Percentiles rank a stretch among this genome's conserved stretches.
phyloP scores from a whole-genome alignment of 92 coral and sea anemone genomes.

The Scolanthus callimorphus region DNA sequence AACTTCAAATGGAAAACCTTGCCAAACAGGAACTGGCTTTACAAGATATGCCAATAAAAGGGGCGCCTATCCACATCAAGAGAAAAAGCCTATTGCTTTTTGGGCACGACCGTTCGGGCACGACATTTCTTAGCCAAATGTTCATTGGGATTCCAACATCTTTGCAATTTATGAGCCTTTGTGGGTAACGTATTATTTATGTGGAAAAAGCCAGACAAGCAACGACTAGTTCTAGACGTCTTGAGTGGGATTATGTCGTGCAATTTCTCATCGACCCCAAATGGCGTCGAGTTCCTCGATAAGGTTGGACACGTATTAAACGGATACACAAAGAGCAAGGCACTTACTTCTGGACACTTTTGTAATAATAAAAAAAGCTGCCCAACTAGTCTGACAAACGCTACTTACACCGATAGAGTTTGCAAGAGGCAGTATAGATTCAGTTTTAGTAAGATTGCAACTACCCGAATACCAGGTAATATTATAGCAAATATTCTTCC shows the following conservation, averaged over 20 bases:
- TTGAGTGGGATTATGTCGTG: slow-evolving; percentile 39
- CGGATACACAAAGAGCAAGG: background rate
- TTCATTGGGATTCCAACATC: slow-evolving; percentile 45
- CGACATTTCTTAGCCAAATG: slow-evolving; percentile 52
- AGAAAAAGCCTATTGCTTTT: slow-evolving; percentile 22
- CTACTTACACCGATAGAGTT: slow-evolving; percentile 21
- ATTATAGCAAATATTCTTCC: slow-evolving; percentile 25
- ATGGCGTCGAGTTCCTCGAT: slow-evolving; percentile 27
- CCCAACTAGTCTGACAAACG: background rate
- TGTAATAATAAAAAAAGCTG: background rate
- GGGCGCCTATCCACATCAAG: background rate
- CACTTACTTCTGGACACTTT: background rate
- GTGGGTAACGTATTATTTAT: slow-evolving; percentile 30
- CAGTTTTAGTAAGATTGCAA: slow-evolving; percentile 39
- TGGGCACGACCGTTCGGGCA: slow-evolving; percentile 68
- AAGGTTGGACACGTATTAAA: background rate
- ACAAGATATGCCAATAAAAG: too few relatives aligned
- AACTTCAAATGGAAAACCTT: too few relatives aligned
- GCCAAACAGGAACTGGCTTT: too few relatives aligned
- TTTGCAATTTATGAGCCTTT: slow-evolving; percentile 64
- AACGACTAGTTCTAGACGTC: slow-evolving; percentile 12
- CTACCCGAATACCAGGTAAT: slow-evolving; percentile 20
- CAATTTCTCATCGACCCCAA: slow-evolving; percentile 29
- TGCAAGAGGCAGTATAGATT: slow-evolving; percentile 25
- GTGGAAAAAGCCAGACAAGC: background rate